phyloP scores from a whole-genome alignment of 2,888 invertebrate species.

The Hemistola chrysoprasaria region DNA sequence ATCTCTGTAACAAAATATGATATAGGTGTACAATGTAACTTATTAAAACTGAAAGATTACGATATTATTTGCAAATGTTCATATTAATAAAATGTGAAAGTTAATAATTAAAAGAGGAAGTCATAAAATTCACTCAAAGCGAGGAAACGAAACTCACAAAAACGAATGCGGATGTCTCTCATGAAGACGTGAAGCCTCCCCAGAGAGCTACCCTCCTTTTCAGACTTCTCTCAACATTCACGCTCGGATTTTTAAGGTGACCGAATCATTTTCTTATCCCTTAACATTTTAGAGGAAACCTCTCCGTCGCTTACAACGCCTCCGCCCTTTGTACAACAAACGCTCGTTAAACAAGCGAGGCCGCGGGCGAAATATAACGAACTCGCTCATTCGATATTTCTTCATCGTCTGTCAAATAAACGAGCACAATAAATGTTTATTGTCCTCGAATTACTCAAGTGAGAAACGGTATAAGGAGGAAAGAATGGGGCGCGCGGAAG shows the following conservation, averaged over 20 bases:
- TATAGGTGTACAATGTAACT: too few species aligned
- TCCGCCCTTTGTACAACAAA: constrained; percentile 43
- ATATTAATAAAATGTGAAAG: constrained; percentile 42
- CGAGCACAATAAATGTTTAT: constrained; percentile 80
- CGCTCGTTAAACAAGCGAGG: constrained; percentile 55
- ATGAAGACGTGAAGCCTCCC: constrained; percentile 46
- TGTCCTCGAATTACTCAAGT: constrained; percentile 80
- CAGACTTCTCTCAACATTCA: constrained; percentile 59
- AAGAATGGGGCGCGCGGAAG: constrained; percentile 74
- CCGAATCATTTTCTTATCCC: constrained; percentile 53
- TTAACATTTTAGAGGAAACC: constrained; percentile 38
- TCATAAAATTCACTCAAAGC: constrained; percentile 61
- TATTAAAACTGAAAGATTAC: too few species aligned
- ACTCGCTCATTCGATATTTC: constrained; percentile 72
- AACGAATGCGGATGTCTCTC: constrained; percentile 61
- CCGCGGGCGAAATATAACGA: constrained; percentile 56
- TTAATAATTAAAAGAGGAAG: constrained; percentile 63
- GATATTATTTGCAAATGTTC: background rate
- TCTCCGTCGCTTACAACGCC: constrained; percentile 34
- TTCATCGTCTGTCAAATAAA: constrained; percentile 78
- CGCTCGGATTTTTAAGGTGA: constrained; percentile 51
- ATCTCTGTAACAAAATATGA: too few species aligned
- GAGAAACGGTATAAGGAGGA: constrained; percentile 78
- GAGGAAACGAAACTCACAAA: constrained; percentile 60
- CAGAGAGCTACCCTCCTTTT: constrained; percentile 46